Evolutionary conservation across 1,140 invertebrate genomes (phyloP).

Genomic region (Aporrectodea caliginosa): DNA sequence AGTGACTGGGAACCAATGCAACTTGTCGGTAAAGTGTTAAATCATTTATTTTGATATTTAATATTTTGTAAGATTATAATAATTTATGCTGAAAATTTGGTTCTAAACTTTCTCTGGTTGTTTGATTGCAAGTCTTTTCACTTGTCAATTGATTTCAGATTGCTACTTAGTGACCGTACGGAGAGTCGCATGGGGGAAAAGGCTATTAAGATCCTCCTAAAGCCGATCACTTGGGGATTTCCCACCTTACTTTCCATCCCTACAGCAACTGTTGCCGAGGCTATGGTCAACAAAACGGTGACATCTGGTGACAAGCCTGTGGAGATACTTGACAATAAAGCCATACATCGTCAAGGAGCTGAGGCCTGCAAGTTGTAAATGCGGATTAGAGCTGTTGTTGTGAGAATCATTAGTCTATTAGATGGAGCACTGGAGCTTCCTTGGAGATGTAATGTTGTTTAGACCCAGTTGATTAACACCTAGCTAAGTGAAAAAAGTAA

Average conservation of each 20-base stretch:
- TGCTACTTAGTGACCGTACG: constrained; percentile 6
- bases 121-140: neutral
- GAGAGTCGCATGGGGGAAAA: constrained; percentile 11
- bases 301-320: neutral
- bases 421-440: too few relatives aligned
- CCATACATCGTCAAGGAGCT: neutral
- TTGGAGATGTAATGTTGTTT: neutral
- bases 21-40: neutral
- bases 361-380: neutral
- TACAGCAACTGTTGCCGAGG: constrained; percentile 14
- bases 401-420: too few relatives aligned
- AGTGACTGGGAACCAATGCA: neutral
- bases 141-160: neutral
- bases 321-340: constrained; percentile 20
- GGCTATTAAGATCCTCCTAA: neutral
- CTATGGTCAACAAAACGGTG: constrained; percentile 14
- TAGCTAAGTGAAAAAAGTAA: neutral
- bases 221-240: constrained; percentile 21
- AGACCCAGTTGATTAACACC: neutral
- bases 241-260: constrained; percentile 11
- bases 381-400: neutral
- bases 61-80: neutral
- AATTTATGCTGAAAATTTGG: neutral
- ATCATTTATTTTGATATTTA: neutral
- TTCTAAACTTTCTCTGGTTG: neutral